Evolutionary conservation across 1,140 invertebrate species (phyloP), one percentile per base, ranked within the genome.

Genomic region (Nomia melanderi): DNA sequence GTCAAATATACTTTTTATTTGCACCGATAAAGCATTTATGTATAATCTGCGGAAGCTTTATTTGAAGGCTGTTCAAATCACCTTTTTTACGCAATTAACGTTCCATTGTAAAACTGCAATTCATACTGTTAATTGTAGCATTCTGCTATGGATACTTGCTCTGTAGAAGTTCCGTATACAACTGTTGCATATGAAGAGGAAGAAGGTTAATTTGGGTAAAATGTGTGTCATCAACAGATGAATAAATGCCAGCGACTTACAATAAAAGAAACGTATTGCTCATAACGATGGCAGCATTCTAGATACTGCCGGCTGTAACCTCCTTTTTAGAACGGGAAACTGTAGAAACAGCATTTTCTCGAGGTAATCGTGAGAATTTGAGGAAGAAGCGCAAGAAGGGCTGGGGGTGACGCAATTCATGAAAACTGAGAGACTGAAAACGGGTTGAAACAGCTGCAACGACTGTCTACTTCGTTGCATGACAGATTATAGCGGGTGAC

Each of bases 401-500:
- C 70, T 63, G 27, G 4, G 54, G 54, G 27, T 57, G 65, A 74
- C 64, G 76, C 77, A 70, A 82, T 82, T 78, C 72, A 36, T 27
- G 69, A 79, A 81, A 83, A 81, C 65, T 20, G 39, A n/a, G 57
- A 36, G 56, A 23, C 53, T 59, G 36, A 41, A 27, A 69, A 63
- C 77, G 67, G 78, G 62, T 81, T 78, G 79, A 81, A 84, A 75
- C 81, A 84, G 81, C 80, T 83, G 75, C 72, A 70, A 62, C 57
- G 44, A 50, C 67, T 75, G 77, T 86, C 82, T 86, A 67, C 27
- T 74, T 78, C 54, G 50, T 79, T 82, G 72, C 70, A 84, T 86
- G 84, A 85, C 84, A 86, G 83, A 88, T 89, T 87, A 86, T 87
- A 89, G 87, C 80, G 81, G 78, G 82, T 88, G 88, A 88, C 88